Evolutionary conservation across 1,140 invertebrate species (phyloP), one percentile per base, ranked within the genome.

Genomic region (Drepana arcuata): DNA sequence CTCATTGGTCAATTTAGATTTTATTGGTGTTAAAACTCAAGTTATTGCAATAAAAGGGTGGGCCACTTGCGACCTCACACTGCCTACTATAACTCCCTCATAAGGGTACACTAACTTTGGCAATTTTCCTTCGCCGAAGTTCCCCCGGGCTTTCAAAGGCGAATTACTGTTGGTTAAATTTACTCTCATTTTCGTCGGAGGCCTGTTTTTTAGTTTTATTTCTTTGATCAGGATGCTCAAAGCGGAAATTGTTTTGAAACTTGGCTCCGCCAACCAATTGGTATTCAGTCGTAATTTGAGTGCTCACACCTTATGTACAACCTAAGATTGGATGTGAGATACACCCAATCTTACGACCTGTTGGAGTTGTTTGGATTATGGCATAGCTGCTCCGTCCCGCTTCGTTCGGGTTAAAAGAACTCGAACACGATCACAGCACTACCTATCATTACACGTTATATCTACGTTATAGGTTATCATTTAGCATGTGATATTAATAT

Each of bases 141-240:
- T 62, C 73, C 68, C 65, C 30, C 18, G 61, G 58, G 68, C 60
- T 58, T 62, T 73, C 68, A 80, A 80, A 79, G 68, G 62, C 48
- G 64, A 74, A 75, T 79, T 74, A 73, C 64, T 56, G 56, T 69
- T 73, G 69, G 69, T 73, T 75, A 75, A 80, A 75, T 80, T 75
- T 73, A 66, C 68, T 71, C 64, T 68, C 68, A 66, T 68, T 79
- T 73, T 69, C 65, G 51, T 68, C 53, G 45, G 46, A 47, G 34
- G 51, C 59, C 61, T 64, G 69, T 60, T 75, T 80, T 80, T 77
- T 75, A 75, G 69, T 80, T 75, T 65, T 50, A 70, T 75, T 80
- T 77, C 69, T 80, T 80, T 77, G 72, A 77, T 75, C 64, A 80
- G 64, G 32, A 58, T 51, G 55, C 48, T 65, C 56, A 64, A 68